A percentile compares a stretch with the other conserved stretches of the same genome.
These are phyloP conservation scores for Scytalopus superciliaris DNA, from an alignment of 2,113 vertebrate species.

Conservation along the genomic window DNA sequence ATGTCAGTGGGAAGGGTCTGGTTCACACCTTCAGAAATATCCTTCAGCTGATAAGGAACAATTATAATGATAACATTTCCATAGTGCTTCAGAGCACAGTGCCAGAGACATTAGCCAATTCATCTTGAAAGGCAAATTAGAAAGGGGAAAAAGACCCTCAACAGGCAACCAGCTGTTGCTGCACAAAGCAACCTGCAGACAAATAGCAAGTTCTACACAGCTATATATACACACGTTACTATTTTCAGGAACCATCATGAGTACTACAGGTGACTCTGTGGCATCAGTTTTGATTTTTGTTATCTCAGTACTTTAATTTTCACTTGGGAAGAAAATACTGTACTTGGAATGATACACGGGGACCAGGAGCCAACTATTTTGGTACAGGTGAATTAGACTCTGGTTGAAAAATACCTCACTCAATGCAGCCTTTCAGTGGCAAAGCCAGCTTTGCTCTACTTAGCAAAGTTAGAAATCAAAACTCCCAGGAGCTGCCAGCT, in stretches of 20 bases:
- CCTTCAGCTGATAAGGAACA: not conserved
- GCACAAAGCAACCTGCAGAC: not conserved
- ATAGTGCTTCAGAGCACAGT: not conserved
- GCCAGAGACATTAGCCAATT: not conserved
- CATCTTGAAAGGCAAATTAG: not conserved
- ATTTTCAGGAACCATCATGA: not conserved
- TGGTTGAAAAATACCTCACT: not conserved
- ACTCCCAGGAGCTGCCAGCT: not conserved
- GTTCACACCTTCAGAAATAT: not conserved
- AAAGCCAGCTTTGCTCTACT: not conserved
- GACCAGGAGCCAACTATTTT: not conserved
- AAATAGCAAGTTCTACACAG: not conserved
- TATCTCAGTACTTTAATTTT: not conserved
- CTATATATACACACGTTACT: not conserved
- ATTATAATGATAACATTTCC: not conserved
- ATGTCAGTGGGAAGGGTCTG: fast-evolving
- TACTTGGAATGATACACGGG: not conserved
- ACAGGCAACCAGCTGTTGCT: not conserved
- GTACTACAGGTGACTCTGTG: not conserved
- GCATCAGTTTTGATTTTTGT: not conserved
- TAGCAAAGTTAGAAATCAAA: constrained; percentile 2
- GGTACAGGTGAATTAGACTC: not conserved
- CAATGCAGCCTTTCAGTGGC: not conserved
- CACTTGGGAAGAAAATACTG: not conserved
- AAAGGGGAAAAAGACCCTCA: not conserved